phyloP scores from a whole-genome alignment of 2,113 vertebrate genomes.

The Rhadina sibilatrix region DNA sequence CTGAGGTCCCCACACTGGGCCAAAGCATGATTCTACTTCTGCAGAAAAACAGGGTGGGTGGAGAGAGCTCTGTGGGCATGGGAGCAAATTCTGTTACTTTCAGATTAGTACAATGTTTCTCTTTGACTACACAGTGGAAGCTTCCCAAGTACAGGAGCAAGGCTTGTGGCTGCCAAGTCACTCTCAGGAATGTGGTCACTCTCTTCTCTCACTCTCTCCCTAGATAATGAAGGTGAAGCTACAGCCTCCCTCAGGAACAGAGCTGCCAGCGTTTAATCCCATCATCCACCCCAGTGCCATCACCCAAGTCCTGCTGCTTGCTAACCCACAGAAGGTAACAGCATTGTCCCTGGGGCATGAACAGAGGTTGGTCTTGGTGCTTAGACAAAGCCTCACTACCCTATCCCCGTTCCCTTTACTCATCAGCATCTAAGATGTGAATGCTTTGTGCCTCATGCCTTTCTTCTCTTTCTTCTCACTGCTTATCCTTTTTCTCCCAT shows the following conservation, averaged over 20 bases:
- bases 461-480: background rate
- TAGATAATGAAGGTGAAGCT: constrained; percentile 96
- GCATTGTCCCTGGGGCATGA: fast-evolving
- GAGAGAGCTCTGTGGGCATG: background rate
- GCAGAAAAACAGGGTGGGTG: background rate
- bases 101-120: background rate
- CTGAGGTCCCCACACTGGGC: background rate
- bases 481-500: background rate
- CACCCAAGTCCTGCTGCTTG: constrained; percentile 93
- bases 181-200: background rate
- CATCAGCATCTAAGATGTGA: background rate
- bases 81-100: background rate
- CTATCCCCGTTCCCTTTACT: background rate
- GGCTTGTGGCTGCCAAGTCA: background rate
- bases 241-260: constrained; percentile 89
- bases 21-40: background rate
- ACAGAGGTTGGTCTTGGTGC: background rate
- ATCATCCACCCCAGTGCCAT: constrained; percentile 90
- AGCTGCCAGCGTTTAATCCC: constrained; percentile 92
- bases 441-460: background rate
- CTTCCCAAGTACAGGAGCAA: background rate
- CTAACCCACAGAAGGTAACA: constrained; percentile 93
- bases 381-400: background rate
- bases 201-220: background rate
- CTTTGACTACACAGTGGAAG: background rate